Base-by-base conservation (phyloP, 2,888 invertebrate species). In the Stenolophus ochropezus region DNA sequence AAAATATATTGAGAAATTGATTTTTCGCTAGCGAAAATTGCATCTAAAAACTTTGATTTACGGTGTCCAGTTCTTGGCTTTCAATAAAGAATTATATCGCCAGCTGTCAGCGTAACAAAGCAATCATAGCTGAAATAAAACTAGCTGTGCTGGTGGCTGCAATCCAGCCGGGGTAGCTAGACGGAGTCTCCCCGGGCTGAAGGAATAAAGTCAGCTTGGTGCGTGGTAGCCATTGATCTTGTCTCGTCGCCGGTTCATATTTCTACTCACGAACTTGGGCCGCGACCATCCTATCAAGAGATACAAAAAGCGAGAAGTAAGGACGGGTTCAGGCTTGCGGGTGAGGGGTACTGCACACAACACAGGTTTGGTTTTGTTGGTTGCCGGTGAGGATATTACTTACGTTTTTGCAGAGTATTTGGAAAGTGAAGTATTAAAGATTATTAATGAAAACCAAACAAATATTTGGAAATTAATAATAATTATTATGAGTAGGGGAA, bases 261-360 rank as follows among this genome's bases (percentile, higher is more conserved):
- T 76, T 76, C 76, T 76, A n/a, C 53, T 76, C 76, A 76, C 76
- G 76, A 58, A 76, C 76, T 56, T 61, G 23, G 61, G 61, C 61
- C 61, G 61, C 21, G 61, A 61, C 61, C 25, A 61, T 61, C 61
- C 61, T 61, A 61, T 61, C 61, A 61, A 61, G 27, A 61, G 61
- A 61, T 61, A 61, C 71, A 71, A 71, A 47, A 71, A 71, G 71
- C 47, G 47, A 71, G 42, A 71, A 71, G 21, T 71, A 71, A 61
- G 27, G 61, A 11, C 14, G 61, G 23, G 25, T 61, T 61, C 23
- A 61, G 61, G 14, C 5, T 23, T n/a, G 25, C 14, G 11, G 61
- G 23, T 23, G 61, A 5, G n/a, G n/a, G n/a, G n/a, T n/a, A n/a
- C 25, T 61, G 61, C 61, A 61, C 61, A 25, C 61, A 61, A 61